phyloP scores from a whole-genome alignment of 2,113 vertebrate species.

The Piliocolobus tephrosceles region DNA sequence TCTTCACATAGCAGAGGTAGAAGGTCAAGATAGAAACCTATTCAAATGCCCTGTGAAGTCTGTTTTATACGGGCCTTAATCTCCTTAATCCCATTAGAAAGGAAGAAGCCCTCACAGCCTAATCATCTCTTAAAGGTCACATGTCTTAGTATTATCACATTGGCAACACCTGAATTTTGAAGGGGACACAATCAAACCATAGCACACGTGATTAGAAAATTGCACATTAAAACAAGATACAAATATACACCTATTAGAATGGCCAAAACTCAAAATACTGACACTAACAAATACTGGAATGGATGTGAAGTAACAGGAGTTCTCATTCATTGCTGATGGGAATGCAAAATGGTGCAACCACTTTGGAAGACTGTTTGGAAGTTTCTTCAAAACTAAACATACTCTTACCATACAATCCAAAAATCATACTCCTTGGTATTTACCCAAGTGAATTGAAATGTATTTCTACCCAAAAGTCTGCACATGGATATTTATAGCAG shows the following conservation, averaged over 20 bases:
- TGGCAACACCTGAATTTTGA: background rate
- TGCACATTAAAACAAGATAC: background rate
- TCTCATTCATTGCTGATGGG: background rate
- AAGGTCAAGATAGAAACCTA: background rate
- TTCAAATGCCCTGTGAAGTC: background rate
- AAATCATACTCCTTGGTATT: background rate
- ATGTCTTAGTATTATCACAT: background rate
- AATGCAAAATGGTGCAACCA: background rate
- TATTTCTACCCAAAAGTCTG: background rate
- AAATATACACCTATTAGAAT: background rate
- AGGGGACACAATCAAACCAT: background rate
- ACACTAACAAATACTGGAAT: background rate
- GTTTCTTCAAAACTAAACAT: background rate
- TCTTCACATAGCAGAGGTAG: background rate
- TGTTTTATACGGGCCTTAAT: background rate
- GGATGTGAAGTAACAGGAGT: background rate
- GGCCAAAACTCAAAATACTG: background rate
- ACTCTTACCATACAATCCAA: background rate
- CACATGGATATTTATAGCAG: background rate
- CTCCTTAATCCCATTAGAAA: background rate
- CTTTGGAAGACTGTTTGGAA: background rate
- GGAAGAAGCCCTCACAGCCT: background rate
- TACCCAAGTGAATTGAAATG: background rate
- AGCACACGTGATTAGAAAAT: background rate
- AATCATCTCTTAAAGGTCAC: background rate